A percentile compares a stretch with the other conserved stretches of the same genome.
phyloP scores from a whole-genome alignment of 1,140 invertebrate species.

The Monochamus saltuarius region DNA sequence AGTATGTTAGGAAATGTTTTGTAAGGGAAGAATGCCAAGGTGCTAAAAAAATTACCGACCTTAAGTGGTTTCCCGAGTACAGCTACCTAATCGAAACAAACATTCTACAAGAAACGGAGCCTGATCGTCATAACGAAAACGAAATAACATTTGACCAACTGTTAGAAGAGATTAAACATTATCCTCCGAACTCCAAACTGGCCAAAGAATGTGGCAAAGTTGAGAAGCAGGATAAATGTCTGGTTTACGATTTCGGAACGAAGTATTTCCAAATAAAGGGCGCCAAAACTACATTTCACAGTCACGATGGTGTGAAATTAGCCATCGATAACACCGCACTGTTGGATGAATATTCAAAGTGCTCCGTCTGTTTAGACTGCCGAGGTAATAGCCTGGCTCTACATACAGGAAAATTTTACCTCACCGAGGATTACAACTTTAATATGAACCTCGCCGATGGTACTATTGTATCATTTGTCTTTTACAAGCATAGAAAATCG shows the following conservation, averaged over 20 bases:
- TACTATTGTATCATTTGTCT: conserved; percentile 29
- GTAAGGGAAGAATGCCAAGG: conserved; percentile 27
- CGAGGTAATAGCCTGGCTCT: conserved; percentile 24
- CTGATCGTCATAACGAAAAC: not conserved
- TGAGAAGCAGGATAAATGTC: conserved; percentile 7
- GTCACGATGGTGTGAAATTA: conserved; percentile 36
- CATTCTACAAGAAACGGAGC: conserved; percentile 1
- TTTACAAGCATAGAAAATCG: not conserved
- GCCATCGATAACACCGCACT: conserved; percentile 36
- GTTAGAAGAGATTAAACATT: conserved; percentile 23
- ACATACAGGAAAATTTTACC: conserved; percentile 13
- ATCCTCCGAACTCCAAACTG: conserved; percentile 18
- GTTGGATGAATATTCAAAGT: conserved; percentile 21
- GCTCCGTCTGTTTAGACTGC: conserved; percentile 26
- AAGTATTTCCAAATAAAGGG: conserved; percentile 29
- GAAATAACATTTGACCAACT: conserved; percentile 20
- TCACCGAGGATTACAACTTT: conserved; percentile 8
- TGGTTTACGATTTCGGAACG: conserved; percentile 31
- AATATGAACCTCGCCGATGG: conserved; percentile 22
- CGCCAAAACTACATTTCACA: conserved; percentile 30
- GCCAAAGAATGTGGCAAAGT: conserved; percentile 17
- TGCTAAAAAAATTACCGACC: conserved; percentile 17
- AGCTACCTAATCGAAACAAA: conserved; percentile 20
- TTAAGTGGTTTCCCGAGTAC: conserved; percentile 32
- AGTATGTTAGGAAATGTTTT: conserved; percentile 7